phyloP scores from a whole-genome alignment of 2,113 vertebrate genomes.

The Piaya cayana region DNA sequence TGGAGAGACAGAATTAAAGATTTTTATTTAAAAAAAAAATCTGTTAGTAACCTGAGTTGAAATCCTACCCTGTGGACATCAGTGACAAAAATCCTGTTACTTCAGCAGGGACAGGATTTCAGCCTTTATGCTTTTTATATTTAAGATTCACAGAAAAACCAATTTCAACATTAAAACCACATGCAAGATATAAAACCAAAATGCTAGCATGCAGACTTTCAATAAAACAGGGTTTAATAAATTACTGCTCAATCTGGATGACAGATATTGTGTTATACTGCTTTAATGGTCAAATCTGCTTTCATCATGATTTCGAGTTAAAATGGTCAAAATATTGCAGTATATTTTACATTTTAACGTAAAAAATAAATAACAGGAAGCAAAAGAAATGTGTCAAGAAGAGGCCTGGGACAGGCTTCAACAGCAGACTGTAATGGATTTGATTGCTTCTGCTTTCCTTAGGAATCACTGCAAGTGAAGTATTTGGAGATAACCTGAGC shows the following conservation, averaged over 20 bases:
- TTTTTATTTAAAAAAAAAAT: not conserved
- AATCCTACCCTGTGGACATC: slow-evolving; percentile 14
- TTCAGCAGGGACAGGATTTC: slow-evolving; percentile 8
- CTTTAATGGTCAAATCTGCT: slow-evolving; percentile 12
- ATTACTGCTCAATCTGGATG: slow-evolving; percentile 35
- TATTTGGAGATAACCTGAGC: slow-evolving; percentile 50
- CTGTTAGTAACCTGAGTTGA: slow-evolving; percentile 9
- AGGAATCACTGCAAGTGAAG: slow-evolving; percentile 14
- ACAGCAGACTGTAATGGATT: not conserved
- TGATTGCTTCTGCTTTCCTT: not conserved
- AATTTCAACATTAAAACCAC: slow-evolving; percentile 52
- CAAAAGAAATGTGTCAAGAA: slow-evolving; percentile 35
- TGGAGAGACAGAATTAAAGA: not conserved
- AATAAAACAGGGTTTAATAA: slow-evolving; percentile 17
- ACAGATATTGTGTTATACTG: slow-evolving; percentile 24
- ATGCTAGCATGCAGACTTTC: slow-evolving; percentile 21
- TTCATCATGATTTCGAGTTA: slow-evolving; percentile 6
- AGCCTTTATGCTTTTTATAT: slow-evolving; percentile 30
- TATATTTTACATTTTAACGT: not conserved
- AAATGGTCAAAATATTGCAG: slow-evolving; percentile 26
- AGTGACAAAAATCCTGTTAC: slow-evolving; percentile 35
- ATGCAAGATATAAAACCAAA: slow-evolving; percentile 32
- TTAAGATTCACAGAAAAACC: slow-evolving; percentile 23
- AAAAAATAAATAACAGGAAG: slow-evolving; percentile 41
- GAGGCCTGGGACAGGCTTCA: slow-evolving; percentile 40